These are phyloP conservation scores for Cotesia typhae DNA, from an alignment of 1,140 invertebrate species.

Conservation along the genomic window DNA sequence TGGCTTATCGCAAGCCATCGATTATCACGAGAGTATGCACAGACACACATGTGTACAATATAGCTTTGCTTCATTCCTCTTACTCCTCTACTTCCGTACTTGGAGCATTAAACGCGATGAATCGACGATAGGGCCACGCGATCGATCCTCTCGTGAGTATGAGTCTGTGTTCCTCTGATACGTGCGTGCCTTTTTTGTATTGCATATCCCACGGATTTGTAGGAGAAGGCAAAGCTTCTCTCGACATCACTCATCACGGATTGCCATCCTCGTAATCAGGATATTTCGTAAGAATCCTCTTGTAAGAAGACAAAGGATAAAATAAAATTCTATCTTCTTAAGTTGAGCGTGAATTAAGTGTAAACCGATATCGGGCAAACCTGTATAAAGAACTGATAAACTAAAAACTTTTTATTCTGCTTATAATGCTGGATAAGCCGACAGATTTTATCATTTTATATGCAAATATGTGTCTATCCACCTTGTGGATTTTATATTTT, in stretches of 20 bases:
- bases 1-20: constrained; percentile 31
- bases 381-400: too few species aligned
- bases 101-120: constrained; percentile 35
- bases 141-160: constrained; percentile 26
- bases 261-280: neutral
- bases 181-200: too few species aligned
- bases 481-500: constrained; percentile 37
- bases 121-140: constrained; percentile 20
- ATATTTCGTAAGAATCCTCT: too few species aligned
- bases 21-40: constrained; percentile 29
- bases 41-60: neutral
- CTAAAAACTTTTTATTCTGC: too few species aligned
- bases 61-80: constrained; percentile 10
- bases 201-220: too few species aligned
- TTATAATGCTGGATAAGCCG: too few species aligned
- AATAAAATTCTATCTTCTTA: too few species aligned
- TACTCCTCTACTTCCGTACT: constrained; percentile 7
- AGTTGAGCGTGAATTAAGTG: too few species aligned
- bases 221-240: too few species aligned
- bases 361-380: too few species aligned
- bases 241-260: constrained; percentile 8
- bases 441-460: constrained; percentile 44
- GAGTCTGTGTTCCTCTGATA: constrained; percentile 7
- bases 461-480: constrained; percentile 45
- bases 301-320: too few species aligned